Evolutionary conservation across 2,113 vertebrate species (phyloP), one percentile per base, ranked within the genome.

Genomic region (Ctenomys sociabilis): DNA sequence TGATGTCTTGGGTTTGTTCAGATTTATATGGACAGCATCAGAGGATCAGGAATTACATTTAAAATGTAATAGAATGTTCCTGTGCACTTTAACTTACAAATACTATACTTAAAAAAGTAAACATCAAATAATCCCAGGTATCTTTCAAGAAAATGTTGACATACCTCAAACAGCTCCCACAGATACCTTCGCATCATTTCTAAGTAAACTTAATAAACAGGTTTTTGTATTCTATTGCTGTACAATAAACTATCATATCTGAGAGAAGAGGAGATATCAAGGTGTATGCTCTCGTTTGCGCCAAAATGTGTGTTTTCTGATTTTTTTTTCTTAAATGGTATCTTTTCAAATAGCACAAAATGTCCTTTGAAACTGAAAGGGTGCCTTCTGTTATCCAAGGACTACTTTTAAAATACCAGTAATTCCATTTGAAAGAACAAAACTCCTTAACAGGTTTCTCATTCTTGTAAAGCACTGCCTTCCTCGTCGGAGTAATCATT

Each of bases 41-140:
- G 97, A 98, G 98, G 98, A 98, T 98, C 98, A 98, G 98, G 98
- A 98, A 98, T 99, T 98, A 98, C 98, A 98, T 98, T 98, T 98
- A 98, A 98, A 99, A 99, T 98, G 98, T 98, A 99, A 99, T 98
- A 98, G 98, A 98, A 98, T 98, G 98, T 97, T 98, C 98, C 98
- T 94, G 85, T 98, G 98, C 98, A 98, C 98, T 98, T 98, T 98
- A 98, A 98, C 98, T 98, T 98, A 98, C 98, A 98, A 98, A 99
- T 98, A 98, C 98, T 98, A 95, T 98, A 98, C 98, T 99, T 99
- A 98, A 99, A 98, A 98, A 98, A 98, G 98, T 98, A 98, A 98
- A 98, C 98, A 98, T 98, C 96, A 98, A 98, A 98, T 98, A 98
- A 98, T 98, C 98, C 98, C 96, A 96, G 98, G 97, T 98, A 99